phyloP scores from a whole-genome alignment of 2,113 vertebrate species.

The Phocoena sinus region DNA sequence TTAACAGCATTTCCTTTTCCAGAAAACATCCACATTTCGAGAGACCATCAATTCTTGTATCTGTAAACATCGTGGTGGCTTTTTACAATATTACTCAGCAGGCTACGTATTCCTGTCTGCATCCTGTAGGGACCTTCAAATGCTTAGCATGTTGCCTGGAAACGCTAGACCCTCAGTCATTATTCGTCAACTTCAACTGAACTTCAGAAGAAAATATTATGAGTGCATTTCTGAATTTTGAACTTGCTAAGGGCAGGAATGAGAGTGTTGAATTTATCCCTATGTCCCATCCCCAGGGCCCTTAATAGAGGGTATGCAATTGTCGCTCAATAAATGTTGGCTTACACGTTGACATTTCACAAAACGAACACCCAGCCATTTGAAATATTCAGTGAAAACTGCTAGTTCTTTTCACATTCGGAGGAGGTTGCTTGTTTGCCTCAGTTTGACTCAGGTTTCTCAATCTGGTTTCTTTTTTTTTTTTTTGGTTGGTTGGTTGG shows the following conservation, averaged over 20 bases:
- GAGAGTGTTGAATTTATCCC: neutral
- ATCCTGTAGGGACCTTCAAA: neutral
- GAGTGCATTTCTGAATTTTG: conserved; percentile 9
- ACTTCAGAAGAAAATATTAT: neutral
- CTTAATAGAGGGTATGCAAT: neutral
- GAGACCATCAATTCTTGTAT: neutral
- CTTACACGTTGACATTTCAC: neutral
- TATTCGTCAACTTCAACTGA: neutral
- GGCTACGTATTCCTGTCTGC: neutral
- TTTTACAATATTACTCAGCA: neutral
- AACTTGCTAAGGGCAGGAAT: neutral
- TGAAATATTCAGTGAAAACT: conserved; percentile 7
- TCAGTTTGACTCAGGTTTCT: conserved; percentile 60
- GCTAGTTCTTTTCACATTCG: neutral
- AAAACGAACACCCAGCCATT: neutral
- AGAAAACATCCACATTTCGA: neutral
- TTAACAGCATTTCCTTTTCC: neutral
- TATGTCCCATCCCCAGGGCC: neutral
- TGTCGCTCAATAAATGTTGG: neutral
- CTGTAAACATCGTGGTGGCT: neutral
- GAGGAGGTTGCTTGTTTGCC: neutral
- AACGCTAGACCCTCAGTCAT: neutral
- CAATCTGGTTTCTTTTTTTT: neutral
- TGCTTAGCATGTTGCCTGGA: neutral
- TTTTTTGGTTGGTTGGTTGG: neutral